phyloP scores from a whole-genome alignment of 2,113 vertebrate genomes.

The Microcebus jonahi region DNA sequence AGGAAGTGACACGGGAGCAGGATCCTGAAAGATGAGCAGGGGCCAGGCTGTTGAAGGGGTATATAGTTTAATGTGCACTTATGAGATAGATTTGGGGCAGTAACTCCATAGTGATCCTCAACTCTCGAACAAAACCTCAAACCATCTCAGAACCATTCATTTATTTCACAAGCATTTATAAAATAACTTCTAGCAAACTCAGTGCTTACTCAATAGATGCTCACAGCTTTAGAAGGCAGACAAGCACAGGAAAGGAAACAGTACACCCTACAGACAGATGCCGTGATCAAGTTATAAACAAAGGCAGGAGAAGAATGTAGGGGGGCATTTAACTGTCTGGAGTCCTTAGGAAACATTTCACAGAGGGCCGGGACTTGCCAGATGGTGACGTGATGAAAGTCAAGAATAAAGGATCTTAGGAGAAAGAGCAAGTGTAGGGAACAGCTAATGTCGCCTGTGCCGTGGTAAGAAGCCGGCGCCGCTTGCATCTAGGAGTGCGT shows the following conservation, averaged over 20 bases:
- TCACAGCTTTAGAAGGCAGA: neutral
- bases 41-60: neutral
- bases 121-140: neutral
- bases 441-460: rapidly evolving
- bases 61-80: neutral
- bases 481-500: neutral
- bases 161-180: neutral
- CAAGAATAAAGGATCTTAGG: neutral
- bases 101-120: neutral
- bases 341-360: neutral
- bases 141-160: neutral
- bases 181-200: neutral
- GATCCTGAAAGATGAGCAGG: neutral
- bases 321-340: neutral
- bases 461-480: too few species aligned
- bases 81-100: neutral
- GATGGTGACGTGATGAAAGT: neutral
- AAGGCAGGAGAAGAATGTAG: neutral
- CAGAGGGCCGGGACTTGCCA: neutral
- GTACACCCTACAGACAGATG: rapidly evolving
- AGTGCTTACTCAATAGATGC: neutral
- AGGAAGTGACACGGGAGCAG: neutral
- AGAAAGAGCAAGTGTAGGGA: neutral
- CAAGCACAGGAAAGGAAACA: neutral
- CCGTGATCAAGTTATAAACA: neutral